These are phyloP conservation scores for Wiebesia pumilae DNA, from an alignment of 1,140 invertebrate species.

Conservation along the genomic window DNA sequence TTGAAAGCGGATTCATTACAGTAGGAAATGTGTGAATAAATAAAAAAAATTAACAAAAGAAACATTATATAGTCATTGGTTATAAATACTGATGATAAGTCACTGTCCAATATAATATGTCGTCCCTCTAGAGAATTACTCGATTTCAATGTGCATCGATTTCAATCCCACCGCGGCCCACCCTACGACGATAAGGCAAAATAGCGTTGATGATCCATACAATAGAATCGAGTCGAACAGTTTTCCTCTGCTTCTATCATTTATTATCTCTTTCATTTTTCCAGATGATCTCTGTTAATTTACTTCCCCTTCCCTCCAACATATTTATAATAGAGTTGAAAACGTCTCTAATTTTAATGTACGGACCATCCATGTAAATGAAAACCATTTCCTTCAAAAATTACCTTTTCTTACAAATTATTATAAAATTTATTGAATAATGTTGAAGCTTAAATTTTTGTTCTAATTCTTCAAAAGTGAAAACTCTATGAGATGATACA, in stretches of 20 bases:
- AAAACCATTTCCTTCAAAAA: too few species aligned
- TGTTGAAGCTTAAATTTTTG: too few species aligned
- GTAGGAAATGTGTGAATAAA: neutral
- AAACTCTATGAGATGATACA: too few species aligned
- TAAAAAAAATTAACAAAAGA: neutral
- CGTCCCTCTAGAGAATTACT: neutral
- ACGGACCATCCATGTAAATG: too few species aligned
- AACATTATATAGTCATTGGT: neutral
- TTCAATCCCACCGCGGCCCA: neutral
- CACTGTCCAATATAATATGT: neutral
- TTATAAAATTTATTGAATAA: too few species aligned
- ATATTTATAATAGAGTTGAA: too few species aligned
- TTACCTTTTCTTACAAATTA: too few species aligned
- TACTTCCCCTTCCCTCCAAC: too few species aligned
- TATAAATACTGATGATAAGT: neutral
- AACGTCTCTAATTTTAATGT: too few species aligned
- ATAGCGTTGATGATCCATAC: neutral
- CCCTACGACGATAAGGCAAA: neutral
- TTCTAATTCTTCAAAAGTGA: too few species aligned
- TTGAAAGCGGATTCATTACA: too few species aligned
- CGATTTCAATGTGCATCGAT: too few species aligned
- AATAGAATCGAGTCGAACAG: constrained; percentile 6
- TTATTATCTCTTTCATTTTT: neutral
- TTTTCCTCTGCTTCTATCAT: constrained; percentile 11
- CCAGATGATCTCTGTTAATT: neutral